These are phyloP conservation scores for Scophthalmus maximus DNA, from an alignment of 2,113 vertebrate genomes.

Conservation along the genomic window DNA sequence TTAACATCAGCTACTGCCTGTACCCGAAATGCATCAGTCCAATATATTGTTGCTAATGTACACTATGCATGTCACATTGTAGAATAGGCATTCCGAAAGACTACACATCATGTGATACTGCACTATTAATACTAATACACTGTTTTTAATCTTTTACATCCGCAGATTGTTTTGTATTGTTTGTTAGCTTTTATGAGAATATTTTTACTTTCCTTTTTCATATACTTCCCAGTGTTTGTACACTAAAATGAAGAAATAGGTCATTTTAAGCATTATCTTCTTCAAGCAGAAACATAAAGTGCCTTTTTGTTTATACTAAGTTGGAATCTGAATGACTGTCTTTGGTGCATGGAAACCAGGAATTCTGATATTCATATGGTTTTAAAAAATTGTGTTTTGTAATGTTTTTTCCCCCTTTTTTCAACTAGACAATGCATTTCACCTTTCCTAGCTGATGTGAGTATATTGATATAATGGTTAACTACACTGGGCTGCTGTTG, in stretches of 20 bases:
- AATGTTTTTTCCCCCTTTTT: conserved; percentile 29
- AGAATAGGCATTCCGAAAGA: conserved; percentile 76
- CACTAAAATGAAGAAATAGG: conserved; percentile 46
- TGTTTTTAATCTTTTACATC: conserved; percentile 57
- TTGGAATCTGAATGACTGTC: conserved; percentile 31
- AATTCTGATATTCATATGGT: conserved; percentile 24
- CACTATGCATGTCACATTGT: conserved; percentile 74
- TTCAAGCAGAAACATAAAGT: conserved; percentile 69
- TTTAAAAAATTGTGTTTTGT: background rate
- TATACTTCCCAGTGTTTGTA: conserved; percentile 50
- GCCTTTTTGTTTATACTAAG: conserved; percentile 72
- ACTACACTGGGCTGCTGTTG: conserved; percentile 26
- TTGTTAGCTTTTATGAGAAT: conserved; percentile 40
- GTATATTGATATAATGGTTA: conserved; percentile 26
- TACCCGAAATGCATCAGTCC: conserved; percentile 37
- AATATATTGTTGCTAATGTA: conserved; percentile 44
- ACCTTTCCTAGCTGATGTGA: conserved; percentile 32
- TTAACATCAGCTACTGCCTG: conserved; percentile 37
- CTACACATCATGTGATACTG: conserved; percentile 56
- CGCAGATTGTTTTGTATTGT: conserved; percentile 55
- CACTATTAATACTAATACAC: conserved; percentile 66
- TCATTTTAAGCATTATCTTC: conserved; percentile 22
- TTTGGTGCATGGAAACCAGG: conserved; percentile 32
- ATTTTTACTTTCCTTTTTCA: conserved; percentile 56
- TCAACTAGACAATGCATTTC: conserved; percentile 30